phyloP scores from a whole-genome alignment of 2,888 invertebrate genomes.

The Zonitis immaculata region DNA sequence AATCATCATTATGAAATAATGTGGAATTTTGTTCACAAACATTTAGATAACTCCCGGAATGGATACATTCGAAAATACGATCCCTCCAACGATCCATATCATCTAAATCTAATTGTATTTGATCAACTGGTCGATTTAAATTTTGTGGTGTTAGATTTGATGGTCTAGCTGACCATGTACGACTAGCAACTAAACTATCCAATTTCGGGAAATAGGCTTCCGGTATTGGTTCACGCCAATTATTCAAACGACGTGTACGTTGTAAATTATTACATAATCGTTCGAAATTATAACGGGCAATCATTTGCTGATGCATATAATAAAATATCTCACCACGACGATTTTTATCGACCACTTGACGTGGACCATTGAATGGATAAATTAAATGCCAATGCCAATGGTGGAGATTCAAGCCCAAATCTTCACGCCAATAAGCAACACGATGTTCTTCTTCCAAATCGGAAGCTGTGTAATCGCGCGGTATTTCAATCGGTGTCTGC shows the following conservation, averaged over 20 bases:
- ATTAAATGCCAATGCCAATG: slow-evolving; percentile 90
- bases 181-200: slow-evolving; percentile 70
- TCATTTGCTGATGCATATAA: slow-evolving; percentile 68
- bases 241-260: slow-evolving; percentile 59
- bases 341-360: slow-evolving; percentile 63
- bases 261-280: slow-evolving; percentile 67
- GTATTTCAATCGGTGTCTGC: slow-evolving; percentile 63
- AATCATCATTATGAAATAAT: too few species aligned
- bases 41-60: slow-evolving; percentile 56
- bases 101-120: slow-evolving; percentile 62
- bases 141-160: slow-evolving; percentile 55
- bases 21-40: too few species aligned
- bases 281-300: slow-evolving; percentile 68
- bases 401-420: slow-evolving; percentile 76
- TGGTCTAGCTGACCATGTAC: slow-evolving; percentile 71
- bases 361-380: slow-evolving; percentile 65
- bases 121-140: slow-evolving; percentile 63
- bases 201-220: slow-evolving; percentile 84
- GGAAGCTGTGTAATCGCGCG: slow-evolving; percentile 70
- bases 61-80: slow-evolving; percentile 66
- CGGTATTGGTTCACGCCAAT: slow-evolving; percentile 64
- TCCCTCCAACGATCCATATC: slow-evolving; percentile 73
- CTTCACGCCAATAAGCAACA: slow-evolving; percentile 78
- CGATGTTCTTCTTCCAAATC: slow-evolving; percentile 71
- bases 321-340: slow-evolving; percentile 72